phyloP scores from a whole-genome alignment of 2,888 invertebrate species.

The Acanthacorydalis orientalis region DNA sequence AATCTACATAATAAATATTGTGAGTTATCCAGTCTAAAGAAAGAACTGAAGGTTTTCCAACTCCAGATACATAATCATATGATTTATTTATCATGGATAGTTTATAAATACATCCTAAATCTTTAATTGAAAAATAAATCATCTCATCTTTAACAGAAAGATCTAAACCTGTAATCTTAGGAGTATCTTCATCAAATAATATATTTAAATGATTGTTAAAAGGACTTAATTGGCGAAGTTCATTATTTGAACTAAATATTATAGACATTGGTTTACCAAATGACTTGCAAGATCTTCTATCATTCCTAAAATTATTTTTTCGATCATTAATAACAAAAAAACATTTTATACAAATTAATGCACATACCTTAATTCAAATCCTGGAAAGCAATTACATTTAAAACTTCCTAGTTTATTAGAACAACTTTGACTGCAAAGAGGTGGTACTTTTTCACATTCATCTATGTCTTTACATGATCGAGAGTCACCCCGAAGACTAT shows the following conservation, averaged over 20 bases:
- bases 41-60: constrained; percentile 35
- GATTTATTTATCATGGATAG: constrained; percentile 21
- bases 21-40: constrained; percentile 59
- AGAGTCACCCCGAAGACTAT: constrained; percentile 31
- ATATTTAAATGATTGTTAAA: constrained; percentile 19
- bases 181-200: constrained; percentile 27
- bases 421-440: constrained; percentile 50
- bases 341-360: background rate
- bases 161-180: constrained; percentile 36
- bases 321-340: background rate
- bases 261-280: constrained; percentile 34
- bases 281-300: constrained; percentile 52
- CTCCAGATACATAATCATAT: constrained; percentile 21
- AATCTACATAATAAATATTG: constrained; percentile 45
- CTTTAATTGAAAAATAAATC: constrained; percentile 32
- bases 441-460: constrained; percentile 42
- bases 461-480: constrained; percentile 47
- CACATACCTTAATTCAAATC: constrained; percentile 35
- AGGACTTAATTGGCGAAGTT: constrained; percentile 33
- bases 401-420: constrained; percentile 36
- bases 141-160: constrained; percentile 25
- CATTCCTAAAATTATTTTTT: constrained; percentile 23
- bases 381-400: constrained; percentile 39
- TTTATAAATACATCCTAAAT: constrained; percentile 23
- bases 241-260: constrained; percentile 35